Evolutionary conservation across 2,888 invertebrate genomes (phyloP), one percentile per base, ranked within the genome.

Genomic region (Aspidiotus rigidus): DNA sequence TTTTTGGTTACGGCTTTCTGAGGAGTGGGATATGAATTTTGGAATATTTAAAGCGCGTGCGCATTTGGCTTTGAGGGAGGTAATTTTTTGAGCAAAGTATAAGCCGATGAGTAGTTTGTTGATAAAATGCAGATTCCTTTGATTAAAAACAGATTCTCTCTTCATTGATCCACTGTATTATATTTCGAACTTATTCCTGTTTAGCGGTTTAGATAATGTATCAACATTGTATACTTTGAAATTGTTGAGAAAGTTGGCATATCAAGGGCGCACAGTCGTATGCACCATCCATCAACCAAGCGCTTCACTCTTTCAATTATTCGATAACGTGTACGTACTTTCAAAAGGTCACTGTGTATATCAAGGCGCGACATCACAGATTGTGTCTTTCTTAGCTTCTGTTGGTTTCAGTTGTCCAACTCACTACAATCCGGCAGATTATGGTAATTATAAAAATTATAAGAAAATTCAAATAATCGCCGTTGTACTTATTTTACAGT

Each of bases 261-360:
- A 81, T 60, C 83, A 85, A 75, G 86, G 86, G 3, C 80, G 85
- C 49, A 86, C 86, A 0, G 83, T 86, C n/a, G 83, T 86, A 8
- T 85, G 85, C 75, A 86, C 86, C 1, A 85, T 86, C 72, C 86
- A 86, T 74, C 86, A 86, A 74, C 86, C 86, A 0, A 81, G 85
- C n/a, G 86, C 86, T 0, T 83, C 84, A 0, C 79, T 86, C 1
- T 80, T 86, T 72, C 82, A 83, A 74, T 76, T 83, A 69, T 86
- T 86, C 74, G 86, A 86, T 75, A 83, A 83, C 78, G 83, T 85
- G 7, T 86, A 84, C 75, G 83, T 86, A 64, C 77, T 86, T 70
- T 85, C 85, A 0, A 82, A 81, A 71, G 86, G 86, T 0, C 77
- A 79, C 2, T 86, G 86, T 74, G 83, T 86, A 61, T 86, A 83